phyloP scores from a whole-genome alignment of 2,797 vertebrate genomes.

The Sebastes nivosus region DNA sequence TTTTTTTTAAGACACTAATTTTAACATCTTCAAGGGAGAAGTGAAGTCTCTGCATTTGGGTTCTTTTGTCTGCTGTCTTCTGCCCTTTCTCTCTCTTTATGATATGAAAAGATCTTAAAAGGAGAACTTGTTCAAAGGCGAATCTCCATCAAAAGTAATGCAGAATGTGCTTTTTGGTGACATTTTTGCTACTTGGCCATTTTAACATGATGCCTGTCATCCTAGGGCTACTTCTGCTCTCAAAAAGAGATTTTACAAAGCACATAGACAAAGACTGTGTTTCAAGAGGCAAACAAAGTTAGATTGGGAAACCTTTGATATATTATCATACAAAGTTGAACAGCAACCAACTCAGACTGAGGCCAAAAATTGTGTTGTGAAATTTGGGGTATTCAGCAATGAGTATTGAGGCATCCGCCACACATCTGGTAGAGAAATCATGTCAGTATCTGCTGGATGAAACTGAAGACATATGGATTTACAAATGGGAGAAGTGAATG shows the following conservation, averaged over 20 bases:
- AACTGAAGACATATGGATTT: constrained; percentile 43
- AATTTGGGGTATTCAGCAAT: constrained; percentile 52
- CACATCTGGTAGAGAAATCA: constrained; percentile 56
- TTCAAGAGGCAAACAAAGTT: constrained; percentile 76
- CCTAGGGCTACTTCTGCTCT: constrained; percentile 56
- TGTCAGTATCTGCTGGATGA: constrained; percentile 24
- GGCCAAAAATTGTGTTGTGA: constrained; percentile 49
- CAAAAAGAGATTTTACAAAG: constrained; percentile 67
- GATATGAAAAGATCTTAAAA: constrained; percentile 74
- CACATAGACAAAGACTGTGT: constrained; percentile 62
- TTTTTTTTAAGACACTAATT: constrained; percentile 83
- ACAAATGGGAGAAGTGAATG: constrained; percentile 20
- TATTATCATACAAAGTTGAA: constrained; percentile 69
- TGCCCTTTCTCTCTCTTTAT: constrained; percentile 71
- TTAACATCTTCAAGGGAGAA: constrained; percentile 83
- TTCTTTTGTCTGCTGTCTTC: constrained; percentile 82
- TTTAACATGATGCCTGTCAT: constrained; percentile 76
- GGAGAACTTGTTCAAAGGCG: constrained; percentile 75
- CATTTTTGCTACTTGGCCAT: constrained; percentile 75
- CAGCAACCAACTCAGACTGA: constrained; percentile 49
- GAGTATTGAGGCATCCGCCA: constrained; percentile 33
- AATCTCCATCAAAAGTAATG: constrained; percentile 74
- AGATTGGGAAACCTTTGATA: constrained; percentile 77
- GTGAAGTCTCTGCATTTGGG: constrained; percentile 78
- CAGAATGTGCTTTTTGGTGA: constrained; percentile 72